Percentiles rank a stretch among this genome's conserved stretches.
phyloP scores from a whole-genome alignment of 2,797 vertebrate species.

The Emydoidea blandingii region DNA sequence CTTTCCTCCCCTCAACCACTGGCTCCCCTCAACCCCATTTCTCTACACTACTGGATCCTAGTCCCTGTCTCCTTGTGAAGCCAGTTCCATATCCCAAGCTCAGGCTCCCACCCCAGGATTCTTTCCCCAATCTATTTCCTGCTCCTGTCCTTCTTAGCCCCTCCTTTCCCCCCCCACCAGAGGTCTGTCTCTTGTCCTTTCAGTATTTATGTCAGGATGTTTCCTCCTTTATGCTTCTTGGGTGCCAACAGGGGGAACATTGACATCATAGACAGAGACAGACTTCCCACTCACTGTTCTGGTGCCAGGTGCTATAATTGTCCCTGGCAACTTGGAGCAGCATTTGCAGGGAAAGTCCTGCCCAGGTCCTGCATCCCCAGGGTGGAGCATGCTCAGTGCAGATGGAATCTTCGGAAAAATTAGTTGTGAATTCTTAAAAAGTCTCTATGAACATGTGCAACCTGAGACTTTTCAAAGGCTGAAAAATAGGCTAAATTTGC shows the following conservation, averaged over 20 bases:
- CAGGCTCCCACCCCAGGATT: neutral
- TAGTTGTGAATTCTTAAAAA: neutral
- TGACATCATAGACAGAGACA: neutral
- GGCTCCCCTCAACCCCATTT: too few relatives aligned
- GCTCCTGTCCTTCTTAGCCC: neutral
- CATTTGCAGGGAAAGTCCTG: neutral
- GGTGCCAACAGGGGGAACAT: neutral
- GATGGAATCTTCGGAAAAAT: neutral
- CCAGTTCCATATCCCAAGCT: neutral
- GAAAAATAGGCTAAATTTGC: neutral
- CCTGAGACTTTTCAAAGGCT: neutral
- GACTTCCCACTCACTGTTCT: neutral
- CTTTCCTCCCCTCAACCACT: too few relatives aligned
- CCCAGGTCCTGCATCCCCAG: neutral
- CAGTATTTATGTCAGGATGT: neutral
- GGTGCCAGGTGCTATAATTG: neutral
- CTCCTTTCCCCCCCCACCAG: neutral
- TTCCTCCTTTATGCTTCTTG: neutral
- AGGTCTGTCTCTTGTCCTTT: neutral
- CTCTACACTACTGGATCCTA: neutral
- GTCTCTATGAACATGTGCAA: neutral
- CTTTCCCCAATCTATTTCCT: neutral
- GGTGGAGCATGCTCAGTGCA: neutral
- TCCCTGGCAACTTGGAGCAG: neutral
- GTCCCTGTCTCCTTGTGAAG: neutral